Base-by-base conservation (phyloP, 2,888 invertebrate genomes). In the Idaea straminata region DNA sequence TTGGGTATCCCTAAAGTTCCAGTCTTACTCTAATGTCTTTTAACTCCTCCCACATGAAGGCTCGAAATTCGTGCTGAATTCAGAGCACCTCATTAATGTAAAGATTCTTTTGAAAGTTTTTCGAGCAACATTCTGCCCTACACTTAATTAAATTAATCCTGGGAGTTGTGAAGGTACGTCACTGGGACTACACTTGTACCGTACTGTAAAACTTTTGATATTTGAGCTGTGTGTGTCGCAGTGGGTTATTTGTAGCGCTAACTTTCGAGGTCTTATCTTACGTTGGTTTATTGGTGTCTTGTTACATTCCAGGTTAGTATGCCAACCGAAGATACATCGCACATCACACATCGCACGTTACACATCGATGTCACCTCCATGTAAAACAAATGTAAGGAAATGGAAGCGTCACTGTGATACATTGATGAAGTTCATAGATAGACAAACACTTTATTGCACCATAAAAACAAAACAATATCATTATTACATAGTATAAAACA, bases 41-140 rank as follows among this genome's bases (percentile, higher is more conserved):
- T 66, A 69, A 68, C 69, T 73, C 66, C 68, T 71, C 71, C 63
- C 68, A 68, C 71, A 72, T 68, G 71, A 72, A 73, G 71, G 70
- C 69, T 70, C 74, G 73, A 77, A 80, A 80, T 79, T 81, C 70
- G 60, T 69, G 72, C 71, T 73, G 72, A 79, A 80, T 76, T 75
- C 79, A 75, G 72, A 81, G 81, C 73, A 80, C 80, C 80, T 85
- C 83, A 79, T 84, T 85, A 84, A 79, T 82, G 81, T 77, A 76
- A 74, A 75, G 76, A 77, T 79, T 77, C 80, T 79, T 83, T 81
- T 79, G 61, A 77, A 82, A 79, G 70, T 73, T 81, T 81, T 80
- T 78, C 74, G 70, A 66, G 63, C 62, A 63, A 60, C 67, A 65
- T 73, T 75, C 71, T 64, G 67, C 74, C 66, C 66, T 71, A 68